Percentiles rank a stretch among this genome's conserved stretches.
These are phyloP conservation scores for Bombylius major DNA, from an alignment of 2,888 invertebrate species.

Conservation along the genomic window DNA sequence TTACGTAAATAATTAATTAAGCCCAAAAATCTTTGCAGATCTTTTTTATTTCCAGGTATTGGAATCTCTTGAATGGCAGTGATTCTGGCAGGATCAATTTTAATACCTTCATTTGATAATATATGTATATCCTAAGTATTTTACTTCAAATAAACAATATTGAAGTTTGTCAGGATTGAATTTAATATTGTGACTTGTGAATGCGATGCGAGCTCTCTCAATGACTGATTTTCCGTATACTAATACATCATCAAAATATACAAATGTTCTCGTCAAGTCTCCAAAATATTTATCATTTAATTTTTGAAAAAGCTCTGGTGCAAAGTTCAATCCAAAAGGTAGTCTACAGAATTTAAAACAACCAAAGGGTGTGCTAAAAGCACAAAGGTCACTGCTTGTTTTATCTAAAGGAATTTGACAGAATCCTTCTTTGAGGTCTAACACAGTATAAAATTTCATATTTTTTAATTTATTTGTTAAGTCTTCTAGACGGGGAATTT, in stretches of 20 bases:
- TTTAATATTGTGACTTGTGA: constrained; percentile 1
- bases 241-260: constrained; percentile 6
- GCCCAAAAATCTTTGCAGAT: constrained; percentile 6
- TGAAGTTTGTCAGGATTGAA: constrained; percentile 6
- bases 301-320: no score
- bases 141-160: no score
- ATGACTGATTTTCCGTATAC: neutral
- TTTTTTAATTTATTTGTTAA: neutral
- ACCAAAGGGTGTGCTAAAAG: no score
- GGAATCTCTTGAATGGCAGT: neutral
- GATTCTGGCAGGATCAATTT: neutral
- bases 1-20: constrained; percentile 7
- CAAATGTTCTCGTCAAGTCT: neutral
- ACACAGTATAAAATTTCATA: constrained; percentile 6
- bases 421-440: constrained; percentile 9
- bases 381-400: neutral
- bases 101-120: constrained; percentile 1
- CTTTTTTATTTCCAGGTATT: constrained; percentile 3
- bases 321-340: no score
- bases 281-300: no score
- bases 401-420: neutral
- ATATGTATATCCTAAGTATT: constrained; percentile 8
- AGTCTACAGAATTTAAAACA: no score
- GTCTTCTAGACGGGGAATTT: constrained; percentile 7
- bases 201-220: constrained; percentile 2